Conservation (phyloP, 1,140 invertebrate genomes). For the Drosophila willistoni region DNA sequence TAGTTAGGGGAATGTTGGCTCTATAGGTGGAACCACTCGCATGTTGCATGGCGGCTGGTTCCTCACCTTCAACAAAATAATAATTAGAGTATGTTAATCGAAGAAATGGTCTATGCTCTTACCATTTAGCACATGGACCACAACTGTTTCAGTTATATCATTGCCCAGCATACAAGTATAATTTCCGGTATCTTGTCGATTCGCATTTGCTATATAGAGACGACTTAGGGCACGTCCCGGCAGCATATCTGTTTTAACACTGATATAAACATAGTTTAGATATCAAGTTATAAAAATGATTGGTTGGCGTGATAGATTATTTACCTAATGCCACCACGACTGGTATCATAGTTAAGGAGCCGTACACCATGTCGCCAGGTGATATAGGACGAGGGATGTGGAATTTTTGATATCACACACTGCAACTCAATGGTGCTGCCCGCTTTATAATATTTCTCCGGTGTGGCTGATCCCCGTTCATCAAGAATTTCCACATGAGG, state of each 20-base stretch:
- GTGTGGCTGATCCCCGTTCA: conserved; percentile 89
- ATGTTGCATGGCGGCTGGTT: conserved; percentile 82
- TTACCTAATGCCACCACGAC: conserved; percentile 93
- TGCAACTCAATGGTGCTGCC: conserved; percentile 93
- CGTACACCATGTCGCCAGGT: conserved; percentile 91
- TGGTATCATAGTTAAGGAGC: conserved; percentile 93
- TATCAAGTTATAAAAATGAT: background rate
- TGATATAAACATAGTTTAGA: conserved; percentile 72
- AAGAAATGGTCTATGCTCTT: conserved; percentile 55
- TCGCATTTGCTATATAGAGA: conserved; percentile 92
- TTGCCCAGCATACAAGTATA: conserved; percentile 92
- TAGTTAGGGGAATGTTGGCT: conserved; percentile 52
- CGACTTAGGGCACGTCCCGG: conserved; percentile 90
- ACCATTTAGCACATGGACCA: conserved; percentile 93
- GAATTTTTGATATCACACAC: conserved; percentile 92
- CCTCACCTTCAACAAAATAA: conserved; percentile 60
- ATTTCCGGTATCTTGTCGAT: conserved; percentile 92
- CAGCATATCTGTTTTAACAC: conserved; percentile 92
- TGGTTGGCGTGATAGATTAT: background rate
- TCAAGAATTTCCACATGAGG: conserved; percentile 93
- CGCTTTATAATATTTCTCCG: conserved; percentile 93
- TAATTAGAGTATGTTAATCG: background rate
- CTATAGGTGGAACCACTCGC: conserved; percentile 62
- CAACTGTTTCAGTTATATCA: conserved; percentile 89
- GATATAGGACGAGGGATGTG: conserved; percentile 90